Evolutionary conservation across 2,888 invertebrate species (phyloP).

Genomic region (Ommatoiulus sabulosus): DNA sequence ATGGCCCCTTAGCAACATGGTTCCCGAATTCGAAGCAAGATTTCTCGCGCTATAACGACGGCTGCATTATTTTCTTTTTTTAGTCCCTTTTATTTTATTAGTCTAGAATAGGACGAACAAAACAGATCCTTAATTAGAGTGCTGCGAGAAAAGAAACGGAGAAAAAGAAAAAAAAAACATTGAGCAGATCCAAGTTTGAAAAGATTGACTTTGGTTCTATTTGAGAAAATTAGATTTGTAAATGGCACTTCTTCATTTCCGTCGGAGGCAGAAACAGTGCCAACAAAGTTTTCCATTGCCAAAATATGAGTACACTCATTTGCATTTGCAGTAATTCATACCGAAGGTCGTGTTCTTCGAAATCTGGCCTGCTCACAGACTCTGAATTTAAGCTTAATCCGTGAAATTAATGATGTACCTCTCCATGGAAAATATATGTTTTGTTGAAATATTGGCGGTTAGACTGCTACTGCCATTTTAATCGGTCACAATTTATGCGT

Average conservation of each 20-base stretch:
- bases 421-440: too few species aligned
- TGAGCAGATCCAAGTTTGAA: background rate
- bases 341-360: background rate
- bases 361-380: background rate
- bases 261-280: background rate
- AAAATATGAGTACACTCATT: background rate
- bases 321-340: background rate
- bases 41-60: background rate
- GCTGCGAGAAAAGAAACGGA: background rate
- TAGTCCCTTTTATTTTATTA: background rate
- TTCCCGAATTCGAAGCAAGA: background rate
- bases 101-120: constrained; percentile 1
- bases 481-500: background rate
- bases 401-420: background rate
- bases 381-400: background rate
- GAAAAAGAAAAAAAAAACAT: too few species aligned
- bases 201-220: background rate
- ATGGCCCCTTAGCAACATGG: background rate
- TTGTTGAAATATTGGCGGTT: too few species aligned
- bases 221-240: constrained; percentile 4
- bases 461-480: background rate
- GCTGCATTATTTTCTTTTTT: background rate
- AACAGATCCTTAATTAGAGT: constrained; percentile 34
- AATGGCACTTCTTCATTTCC: background rate
- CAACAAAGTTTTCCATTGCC: background rate